A percentile compares a stretch with the other conserved stretches of the same genome.
Evolutionary conservation across 35 echinoderm and acorn worm genomes (phyloP).

Genomic region (Hemicentrotus pulcherrimus): DNA sequence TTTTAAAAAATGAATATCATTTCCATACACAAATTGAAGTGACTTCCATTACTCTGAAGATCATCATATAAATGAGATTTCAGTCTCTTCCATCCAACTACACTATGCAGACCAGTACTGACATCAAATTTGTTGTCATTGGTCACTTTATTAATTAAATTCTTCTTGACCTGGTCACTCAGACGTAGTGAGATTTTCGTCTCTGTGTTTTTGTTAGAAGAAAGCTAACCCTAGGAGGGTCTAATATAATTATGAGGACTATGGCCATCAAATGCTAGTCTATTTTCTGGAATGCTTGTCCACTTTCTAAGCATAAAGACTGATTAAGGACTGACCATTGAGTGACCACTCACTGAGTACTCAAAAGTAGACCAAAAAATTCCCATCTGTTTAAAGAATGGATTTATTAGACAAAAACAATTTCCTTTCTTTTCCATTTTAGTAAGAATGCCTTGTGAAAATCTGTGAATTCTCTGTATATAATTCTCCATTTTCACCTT

Average conservation of each 20-base stretch:
- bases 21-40: not conserved
- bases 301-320: not conserved
- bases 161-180: not conserved
- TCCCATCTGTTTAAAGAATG: not conserved
- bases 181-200: not conserved
- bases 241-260: not conserved
- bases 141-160: conserved; percentile 13
- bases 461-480: no score
- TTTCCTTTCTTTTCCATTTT: not conserved
- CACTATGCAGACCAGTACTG: not conserved
- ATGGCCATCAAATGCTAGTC: not conserved
- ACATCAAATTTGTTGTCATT: not conserved
- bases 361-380: not conserved
- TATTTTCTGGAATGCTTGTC: not conserved
- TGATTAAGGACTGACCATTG: not conserved
- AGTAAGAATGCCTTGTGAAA: not conserved
- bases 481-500: no score
- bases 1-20: not conserved
- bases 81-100: not conserved
- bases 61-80: not conserved
- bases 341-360: not conserved
- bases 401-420: not conserved
- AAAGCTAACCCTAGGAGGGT: not conserved
- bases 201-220: not conserved
- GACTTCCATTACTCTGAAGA: not conserved